A percentile compares a stretch with the other conserved stretches of the same genome.
phyloP scores from a whole-genome alignment of 2,113 vertebrate genomes.

The Marmota monax region DNA sequence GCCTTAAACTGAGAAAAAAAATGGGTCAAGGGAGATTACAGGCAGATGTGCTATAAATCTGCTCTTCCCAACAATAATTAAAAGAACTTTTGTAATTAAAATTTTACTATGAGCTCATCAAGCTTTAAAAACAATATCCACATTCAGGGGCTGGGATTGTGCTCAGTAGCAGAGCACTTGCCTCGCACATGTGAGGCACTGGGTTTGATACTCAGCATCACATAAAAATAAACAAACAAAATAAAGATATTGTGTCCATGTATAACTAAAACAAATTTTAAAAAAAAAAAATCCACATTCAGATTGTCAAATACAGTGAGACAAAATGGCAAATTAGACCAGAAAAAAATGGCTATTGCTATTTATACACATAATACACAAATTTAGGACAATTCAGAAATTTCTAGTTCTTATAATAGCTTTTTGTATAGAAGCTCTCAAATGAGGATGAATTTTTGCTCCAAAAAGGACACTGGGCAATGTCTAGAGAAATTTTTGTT shows the following conservation, averaged over 20 bases:
- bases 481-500: not conserved
- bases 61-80: not conserved
- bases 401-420: not conserved
- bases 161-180: too few species aligned
- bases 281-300: not conserved
- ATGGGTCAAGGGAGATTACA: not conserved
- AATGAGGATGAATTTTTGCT: not conserved
- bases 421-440: not conserved
- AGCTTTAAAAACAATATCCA: conserved; percentile 25
- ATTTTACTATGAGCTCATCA: not conserved
- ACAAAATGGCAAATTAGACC: not conserved
- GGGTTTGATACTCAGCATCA: too few species aligned
- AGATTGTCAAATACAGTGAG: not conserved
- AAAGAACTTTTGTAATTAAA: not conserved
- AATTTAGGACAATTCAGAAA: conserved; percentile 28
- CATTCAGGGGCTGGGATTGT: too few species aligned
- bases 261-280: too few species aligned
- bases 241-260: too few species aligned
- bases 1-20: not conserved
- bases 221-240: too few species aligned
- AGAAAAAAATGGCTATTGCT: not conserved
- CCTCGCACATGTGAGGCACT: too few species aligned
- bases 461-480: not conserved
- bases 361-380: not conserved
- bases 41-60: not conserved